Percentiles rank a stretch among this genome's conserved stretches.
phyloP scores from a whole-genome alignment of 2,888 invertebrate genomes.

The Podotricha telesiphe region DNA sequence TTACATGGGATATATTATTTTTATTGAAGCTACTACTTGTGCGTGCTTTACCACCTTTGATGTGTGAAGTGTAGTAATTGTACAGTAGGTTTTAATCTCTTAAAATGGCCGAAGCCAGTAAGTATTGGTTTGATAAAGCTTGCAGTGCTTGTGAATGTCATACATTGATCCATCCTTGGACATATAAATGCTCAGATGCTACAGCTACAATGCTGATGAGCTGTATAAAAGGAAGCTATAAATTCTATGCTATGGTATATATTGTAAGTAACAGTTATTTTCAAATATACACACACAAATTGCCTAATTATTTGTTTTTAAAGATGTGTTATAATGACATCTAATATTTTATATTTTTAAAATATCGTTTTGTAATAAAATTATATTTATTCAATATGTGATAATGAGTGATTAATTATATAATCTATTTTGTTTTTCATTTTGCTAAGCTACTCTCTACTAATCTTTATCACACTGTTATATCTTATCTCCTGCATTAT shows the following conservation, averaged over 20 bases:
- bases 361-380: neutral
- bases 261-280: slow-evolving; percentile 63
- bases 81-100: slow-evolving; percentile 20
- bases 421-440: neutral
- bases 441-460: neutral
- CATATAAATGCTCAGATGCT: slow-evolving; percentile 69
- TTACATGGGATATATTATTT: slow-evolving; percentile 5
- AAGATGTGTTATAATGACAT: too few relatives aligned
- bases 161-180: slow-evolving; percentile 80
- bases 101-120: slow-evolving; percentile 80
- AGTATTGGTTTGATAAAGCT: slow-evolving; percentile 74
- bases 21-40: neutral
- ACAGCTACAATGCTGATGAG: slow-evolving; percentile 69
- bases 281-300: neutral
- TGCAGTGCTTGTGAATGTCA: slow-evolving; percentile 64
- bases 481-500: slow-evolving; percentile 3
- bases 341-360: too few relatives aligned
- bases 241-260: slow-evolving; percentile 80
- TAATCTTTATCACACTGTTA: slow-evolving; percentile 1
- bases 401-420: neutral
- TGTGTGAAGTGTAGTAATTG: neutral
- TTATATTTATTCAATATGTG: neutral
- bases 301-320: too few relatives aligned
- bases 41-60: neutral
- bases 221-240: slow-evolving; percentile 77